A percentile compares a stretch with the other conserved stretches of the same genome.
Evolutionary conservation across 2,113 vertebrate genomes (phyloP).

Genomic region (Scomber colias): DNA sequence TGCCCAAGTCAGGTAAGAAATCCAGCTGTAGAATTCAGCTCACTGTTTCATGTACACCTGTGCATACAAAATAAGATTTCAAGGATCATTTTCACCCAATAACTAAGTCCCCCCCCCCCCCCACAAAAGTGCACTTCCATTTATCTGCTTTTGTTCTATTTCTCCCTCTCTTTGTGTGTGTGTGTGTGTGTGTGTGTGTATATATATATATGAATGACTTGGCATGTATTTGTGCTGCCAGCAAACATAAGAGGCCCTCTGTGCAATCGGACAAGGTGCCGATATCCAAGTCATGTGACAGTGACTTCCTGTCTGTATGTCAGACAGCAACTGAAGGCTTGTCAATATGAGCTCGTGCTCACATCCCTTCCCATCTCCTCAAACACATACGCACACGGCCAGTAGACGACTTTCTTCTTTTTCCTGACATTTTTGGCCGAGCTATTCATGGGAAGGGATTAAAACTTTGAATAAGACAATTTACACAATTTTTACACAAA

Average conservation of each 20-base stretch:
- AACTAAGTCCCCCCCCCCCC: not conserved
- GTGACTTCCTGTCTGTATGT: slow-evolving; percentile 82
- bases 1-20: slow-evolving; percentile 46
- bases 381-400: slow-evolving; percentile 62
- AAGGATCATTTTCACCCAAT: not conserved
- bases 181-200: slow-evolving; percentile 38
- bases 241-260: slow-evolving; percentile 79
- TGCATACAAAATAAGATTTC: slow-evolving; percentile 2
- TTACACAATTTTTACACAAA: not conserved
- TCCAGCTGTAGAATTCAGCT: slow-evolving; percentile 30
- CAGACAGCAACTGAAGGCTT: slow-evolving; percentile 78
- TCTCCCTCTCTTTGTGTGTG: slow-evolving; percentile 18
- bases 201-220: slow-evolving; percentile 57
- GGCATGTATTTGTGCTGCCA: slow-evolving; percentile 72
- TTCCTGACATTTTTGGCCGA: not conserved
- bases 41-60: slow-evolving; percentile 12
- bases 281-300: slow-evolving; percentile 85
- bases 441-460: not conserved
- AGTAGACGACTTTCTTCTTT: slow-evolving; percentile 20
- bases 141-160: slow-evolving; percentile 11
- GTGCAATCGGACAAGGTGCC: slow-evolving; percentile 82
- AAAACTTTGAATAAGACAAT: not conserved
- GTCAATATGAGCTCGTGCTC: slow-evolving; percentile 79
- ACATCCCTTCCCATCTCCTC: slow-evolving; percentile 75
- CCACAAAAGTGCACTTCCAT: not conserved